These are phyloP conservation scores for Ceryle rudis DNA, from an alignment of 2,797 vertebrate species.

Conservation along the genomic window DNA sequence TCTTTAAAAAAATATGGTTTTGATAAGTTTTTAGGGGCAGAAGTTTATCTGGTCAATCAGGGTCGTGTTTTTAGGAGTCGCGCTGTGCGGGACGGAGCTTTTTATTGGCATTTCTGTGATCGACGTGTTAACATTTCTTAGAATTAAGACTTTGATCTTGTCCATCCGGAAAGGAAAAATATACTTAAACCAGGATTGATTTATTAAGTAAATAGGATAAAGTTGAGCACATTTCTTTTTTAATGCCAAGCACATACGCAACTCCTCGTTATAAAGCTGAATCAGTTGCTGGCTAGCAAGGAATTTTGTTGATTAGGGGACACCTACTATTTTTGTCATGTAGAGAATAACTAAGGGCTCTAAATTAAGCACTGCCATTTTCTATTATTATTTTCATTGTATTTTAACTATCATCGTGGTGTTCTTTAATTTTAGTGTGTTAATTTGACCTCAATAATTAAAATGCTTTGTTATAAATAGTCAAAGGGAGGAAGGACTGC, in stretches of 20 bases:
- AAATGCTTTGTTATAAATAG: neutral
- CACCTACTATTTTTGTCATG: accelerated
- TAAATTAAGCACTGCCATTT: neutral
- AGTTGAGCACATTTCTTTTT: neutral
- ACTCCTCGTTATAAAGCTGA: neutral
- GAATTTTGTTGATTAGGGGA: neutral
- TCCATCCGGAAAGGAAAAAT: neutral
- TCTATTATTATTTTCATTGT: neutral
- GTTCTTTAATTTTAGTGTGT: neutral
- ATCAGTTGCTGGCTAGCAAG: neutral
- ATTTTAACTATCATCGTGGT: neutral
- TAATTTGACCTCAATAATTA: neutral
- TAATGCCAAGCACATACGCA: neutral
- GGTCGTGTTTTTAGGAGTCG: neutral
- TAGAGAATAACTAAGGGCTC: neutral
- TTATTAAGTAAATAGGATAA: neutral
- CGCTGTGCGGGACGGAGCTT: accelerated
- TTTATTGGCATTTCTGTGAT: accelerated
- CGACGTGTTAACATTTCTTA: neutral
- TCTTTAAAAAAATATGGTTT: accelerated
- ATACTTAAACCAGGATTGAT: neutral
- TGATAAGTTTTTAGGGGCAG: accelerated
- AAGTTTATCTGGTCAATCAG: accelerated
- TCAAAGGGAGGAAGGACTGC: neutral
- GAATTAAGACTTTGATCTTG: accelerated